A percentile compares a stretch with the other conserved stretches of the same genome.
phyloP scores from a whole-genome alignment of 2,888 invertebrate species.

The Megaustenia siamemsis region DNA sequence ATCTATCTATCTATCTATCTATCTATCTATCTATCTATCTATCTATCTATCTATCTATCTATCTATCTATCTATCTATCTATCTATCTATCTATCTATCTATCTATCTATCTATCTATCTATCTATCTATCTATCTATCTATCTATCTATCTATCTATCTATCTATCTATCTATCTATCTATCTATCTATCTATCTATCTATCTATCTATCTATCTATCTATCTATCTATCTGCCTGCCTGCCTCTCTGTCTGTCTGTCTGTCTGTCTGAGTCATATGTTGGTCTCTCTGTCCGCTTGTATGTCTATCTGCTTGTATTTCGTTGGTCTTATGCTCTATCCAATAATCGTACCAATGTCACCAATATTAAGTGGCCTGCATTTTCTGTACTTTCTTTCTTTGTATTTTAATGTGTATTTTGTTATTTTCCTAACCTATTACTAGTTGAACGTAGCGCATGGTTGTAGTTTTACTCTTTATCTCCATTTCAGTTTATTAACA shows the following conservation, averaged over 20 bases:
- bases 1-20: not conserved
- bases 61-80: not conserved
- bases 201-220: slow-evolving; percentile 18
- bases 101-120: not conserved
- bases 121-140: not conserved
- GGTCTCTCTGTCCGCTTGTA: not conserved
- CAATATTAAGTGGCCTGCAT: no score
- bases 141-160: not conserved
- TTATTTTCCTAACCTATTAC: no score
- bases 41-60: not conserved
- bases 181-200: not conserved
- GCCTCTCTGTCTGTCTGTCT: not conserved
- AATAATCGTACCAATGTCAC: no score
- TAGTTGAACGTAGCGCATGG: no score
- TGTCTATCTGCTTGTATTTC: not conserved
- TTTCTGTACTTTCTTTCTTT: no score
- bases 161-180: not conserved
- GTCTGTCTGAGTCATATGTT: not conserved
- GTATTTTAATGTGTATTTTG: no score
- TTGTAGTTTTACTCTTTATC: no score
- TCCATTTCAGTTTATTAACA: no score
- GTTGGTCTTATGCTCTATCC: no score
- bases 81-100: not conserved
- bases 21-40: not conserved
- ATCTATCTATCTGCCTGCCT: slow-evolving; percentile 1